These are phyloP conservation scores for Coturnix japonica DNA, from an alignment of 2,113 vertebrate species.

Conservation along the genomic window DNA sequence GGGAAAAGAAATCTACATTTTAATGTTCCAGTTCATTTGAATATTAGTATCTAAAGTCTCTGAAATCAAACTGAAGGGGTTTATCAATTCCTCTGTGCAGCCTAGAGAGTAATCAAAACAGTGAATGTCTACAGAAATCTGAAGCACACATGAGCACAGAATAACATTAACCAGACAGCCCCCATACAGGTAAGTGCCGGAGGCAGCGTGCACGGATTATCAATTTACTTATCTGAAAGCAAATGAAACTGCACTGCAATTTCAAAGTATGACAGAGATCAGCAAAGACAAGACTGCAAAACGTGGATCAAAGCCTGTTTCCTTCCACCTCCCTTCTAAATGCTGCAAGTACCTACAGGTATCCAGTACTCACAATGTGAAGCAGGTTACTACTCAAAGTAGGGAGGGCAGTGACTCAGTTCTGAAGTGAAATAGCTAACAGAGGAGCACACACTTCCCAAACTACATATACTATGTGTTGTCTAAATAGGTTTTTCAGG, in stretches of 20 bases:
- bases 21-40: background rate
- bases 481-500: background rate
- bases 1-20: background rate
- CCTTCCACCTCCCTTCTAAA: background rate
- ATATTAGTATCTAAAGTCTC: background rate
- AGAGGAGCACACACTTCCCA: background rate
- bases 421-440: background rate
- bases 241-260: background rate
- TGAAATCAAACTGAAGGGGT: constrained; percentile 30
- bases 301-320: background rate
- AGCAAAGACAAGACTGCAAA: background rate
- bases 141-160: background rate
- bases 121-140: background rate
- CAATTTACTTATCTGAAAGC: background rate
- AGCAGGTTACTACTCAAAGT: background rate
- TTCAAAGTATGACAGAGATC: background rate
- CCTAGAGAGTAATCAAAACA: background rate
- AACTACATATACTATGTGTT: background rate
- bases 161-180: background rate
- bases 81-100: background rate
- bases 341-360: background rate
- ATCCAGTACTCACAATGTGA: background rate
- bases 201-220: background rate
- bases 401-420: background rate
- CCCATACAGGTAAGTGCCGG: background rate